phyloP scores from a whole-genome alignment of 2,113 vertebrate species.

The Delphinus delphis region DNA sequence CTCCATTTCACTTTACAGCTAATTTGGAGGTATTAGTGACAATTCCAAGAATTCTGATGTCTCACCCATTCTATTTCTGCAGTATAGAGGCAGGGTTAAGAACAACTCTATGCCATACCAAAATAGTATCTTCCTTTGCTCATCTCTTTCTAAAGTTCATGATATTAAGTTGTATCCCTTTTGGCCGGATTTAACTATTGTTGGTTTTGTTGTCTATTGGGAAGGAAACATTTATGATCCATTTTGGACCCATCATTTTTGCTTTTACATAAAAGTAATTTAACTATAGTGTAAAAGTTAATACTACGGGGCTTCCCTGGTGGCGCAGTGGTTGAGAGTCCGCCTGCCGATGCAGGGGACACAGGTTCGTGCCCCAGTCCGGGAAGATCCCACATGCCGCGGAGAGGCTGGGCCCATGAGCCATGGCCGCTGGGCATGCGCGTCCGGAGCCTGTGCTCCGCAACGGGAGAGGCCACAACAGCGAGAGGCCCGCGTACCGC shows the following conservation, averaged over 20 bases:
- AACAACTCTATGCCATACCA: not conserved
- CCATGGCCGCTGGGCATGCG: too few species aligned
- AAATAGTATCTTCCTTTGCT: not conserved
- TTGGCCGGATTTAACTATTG: not conserved
- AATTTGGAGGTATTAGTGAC: not conserved
- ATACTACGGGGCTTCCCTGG: not conserved
- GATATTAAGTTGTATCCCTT: not conserved
- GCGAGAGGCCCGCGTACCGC: too few species aligned
- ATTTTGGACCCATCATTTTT: not conserved
- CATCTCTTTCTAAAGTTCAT: not conserved
- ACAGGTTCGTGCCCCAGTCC: too few species aligned
- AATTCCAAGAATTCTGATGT: not conserved
- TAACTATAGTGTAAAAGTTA: not conserved
- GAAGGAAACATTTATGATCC: not conserved
- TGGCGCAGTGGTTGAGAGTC: too few species aligned
- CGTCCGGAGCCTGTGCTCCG: too few species aligned
- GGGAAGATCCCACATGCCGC: too few species aligned
- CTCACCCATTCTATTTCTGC: not conserved
- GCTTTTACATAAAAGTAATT: not conserved
- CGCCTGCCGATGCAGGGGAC: too few species aligned
- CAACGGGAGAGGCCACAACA: too few species aligned
- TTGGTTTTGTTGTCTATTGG: not conserved
- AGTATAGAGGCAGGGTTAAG: not conserved
- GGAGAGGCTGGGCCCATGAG: too few species aligned
- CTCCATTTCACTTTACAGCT: not conserved